phyloP scores from a whole-genome alignment of 2,113 vertebrate species.

The Lathamus discolor region DNA sequence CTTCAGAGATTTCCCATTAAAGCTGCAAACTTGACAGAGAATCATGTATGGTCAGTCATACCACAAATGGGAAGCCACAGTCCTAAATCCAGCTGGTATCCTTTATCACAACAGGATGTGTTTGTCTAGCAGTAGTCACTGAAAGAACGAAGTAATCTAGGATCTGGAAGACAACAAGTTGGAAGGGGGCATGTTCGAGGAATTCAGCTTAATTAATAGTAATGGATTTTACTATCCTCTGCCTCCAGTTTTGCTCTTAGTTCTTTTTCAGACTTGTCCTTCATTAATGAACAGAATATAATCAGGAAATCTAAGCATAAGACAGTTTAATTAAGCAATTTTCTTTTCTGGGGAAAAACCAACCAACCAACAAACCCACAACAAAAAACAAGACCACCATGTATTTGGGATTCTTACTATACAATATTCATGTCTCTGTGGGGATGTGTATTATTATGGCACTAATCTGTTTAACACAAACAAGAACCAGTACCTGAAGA shows the following conservation, averaged over 20 bases:
- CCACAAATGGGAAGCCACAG: not conserved
- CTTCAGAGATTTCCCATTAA: not conserved
- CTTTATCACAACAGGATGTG: not conserved
- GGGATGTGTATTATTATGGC: not conserved
- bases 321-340: not conserved
- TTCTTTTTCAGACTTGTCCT: slow-evolving; percentile 6
- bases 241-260: slow-evolving; percentile 15
- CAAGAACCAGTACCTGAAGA: slow-evolving; percentile 4
- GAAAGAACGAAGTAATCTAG: not conserved
- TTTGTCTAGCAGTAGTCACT: slow-evolving; percentile 10
- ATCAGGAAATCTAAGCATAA: not conserved
- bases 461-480: slow-evolving; percentile 53
- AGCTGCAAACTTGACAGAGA: slow-evolving; percentile 8
- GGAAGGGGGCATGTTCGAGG: not conserved
- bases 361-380: not conserved
- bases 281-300: not conserved
- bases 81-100: slow-evolving; percentile 12
- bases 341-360: accelerated
- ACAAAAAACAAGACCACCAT: not conserved
- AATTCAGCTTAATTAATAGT: slow-evolving; percentile 38
- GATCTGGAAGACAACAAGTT: not conserved
- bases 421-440: not conserved
- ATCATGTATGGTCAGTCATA: slow-evolving; percentile 13
- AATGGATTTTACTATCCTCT: slow-evolving; percentile 6
- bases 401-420: not conserved